These are phyloP conservation scores for Cryptus viduatorius DNA, from an alignment of 2,888 invertebrate species.

Conservation along the genomic window DNA sequence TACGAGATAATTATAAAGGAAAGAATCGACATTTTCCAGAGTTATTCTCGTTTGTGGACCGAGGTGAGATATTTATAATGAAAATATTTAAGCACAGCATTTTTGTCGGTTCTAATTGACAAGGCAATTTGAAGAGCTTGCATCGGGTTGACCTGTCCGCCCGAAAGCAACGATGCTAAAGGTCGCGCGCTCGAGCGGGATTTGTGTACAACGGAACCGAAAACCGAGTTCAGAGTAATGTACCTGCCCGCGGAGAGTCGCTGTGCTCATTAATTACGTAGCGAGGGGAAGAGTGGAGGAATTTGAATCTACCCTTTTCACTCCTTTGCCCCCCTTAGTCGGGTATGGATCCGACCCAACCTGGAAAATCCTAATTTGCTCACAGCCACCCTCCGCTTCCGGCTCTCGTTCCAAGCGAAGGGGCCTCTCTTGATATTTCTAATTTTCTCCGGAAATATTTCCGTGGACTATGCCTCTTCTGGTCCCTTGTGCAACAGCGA, in stretches of 20 bases:
- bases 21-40: background rate
- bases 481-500: constrained; percentile 42
- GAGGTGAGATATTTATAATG: background rate
- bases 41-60: constrained; percentile 1
- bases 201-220: constrained; percentile 37
- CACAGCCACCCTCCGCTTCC: constrained; percentile 48
- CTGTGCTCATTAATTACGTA: constrained; percentile 77
- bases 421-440: constrained; percentile 69
- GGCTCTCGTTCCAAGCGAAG: constrained; percentile 35
- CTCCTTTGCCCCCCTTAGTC: constrained; percentile 47
- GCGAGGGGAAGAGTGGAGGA: constrained; percentile 22
- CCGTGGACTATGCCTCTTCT: constrained; percentile 31
- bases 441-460: constrained; percentile 70
- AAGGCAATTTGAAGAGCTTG: background rate
- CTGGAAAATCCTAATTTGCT: constrained; percentile 74
- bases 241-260: constrained; percentile 70
- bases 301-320: constrained; percentile 61
- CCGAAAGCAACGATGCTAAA: background rate
- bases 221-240: constrained; percentile 76
- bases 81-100: background rate
- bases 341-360: constrained; percentile 53
- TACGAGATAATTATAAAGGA: background rate
- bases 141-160: background rate
- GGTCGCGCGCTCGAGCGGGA: constrained; percentile 13
- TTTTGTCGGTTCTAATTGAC: background rate